Percentiles rank a stretch among this genome's conserved stretches.
Evolutionary conservation across 1,140 invertebrate species (phyloP).

Genomic region (Hycleus cichorii): DNA sequence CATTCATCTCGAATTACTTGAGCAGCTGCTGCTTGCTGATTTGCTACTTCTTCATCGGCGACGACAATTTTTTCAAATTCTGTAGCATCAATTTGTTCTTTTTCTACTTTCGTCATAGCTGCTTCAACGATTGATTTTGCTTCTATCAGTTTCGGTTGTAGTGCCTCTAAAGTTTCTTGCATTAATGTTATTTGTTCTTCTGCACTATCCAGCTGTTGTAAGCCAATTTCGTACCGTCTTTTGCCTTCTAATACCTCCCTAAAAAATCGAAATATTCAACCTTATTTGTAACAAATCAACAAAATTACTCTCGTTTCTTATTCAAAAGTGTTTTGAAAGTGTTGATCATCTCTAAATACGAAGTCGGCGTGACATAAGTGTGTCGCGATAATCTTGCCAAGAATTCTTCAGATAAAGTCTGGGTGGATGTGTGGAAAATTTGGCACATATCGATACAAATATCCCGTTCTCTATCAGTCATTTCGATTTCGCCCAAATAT

Average conservation of each 20-base stretch:
- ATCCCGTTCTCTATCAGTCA: slow-evolving; percentile 59
- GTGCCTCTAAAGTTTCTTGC: slow-evolving; percentile 76
- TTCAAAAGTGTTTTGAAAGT: too few species aligned
- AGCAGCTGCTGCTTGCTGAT: slow-evolving; percentile 77
- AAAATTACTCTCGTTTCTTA: too few species aligned
- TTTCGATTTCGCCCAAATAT: slow-evolving; percentile 70
- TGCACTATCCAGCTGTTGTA: slow-evolving; percentile 82
- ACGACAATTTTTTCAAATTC: slow-evolving; percentile 61
- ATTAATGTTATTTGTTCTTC: slow-evolving; percentile 66
- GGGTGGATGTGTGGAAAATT: slow-evolving; percentile 76
- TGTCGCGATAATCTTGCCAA: slow-evolving; percentile 58
- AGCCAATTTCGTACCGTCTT: slow-evolving; percentile 74
- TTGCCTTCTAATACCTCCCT: slow-evolving; percentile 67
- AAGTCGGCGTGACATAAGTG: slow-evolving; percentile 85
- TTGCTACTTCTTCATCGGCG: slow-evolving; percentile 80
- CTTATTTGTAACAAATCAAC: too few species aligned
- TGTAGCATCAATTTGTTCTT: slow-evolving; percentile 79
- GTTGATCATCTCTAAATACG: slow-evolving; percentile 76
- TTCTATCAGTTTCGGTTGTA: slow-evolving; percentile 68
- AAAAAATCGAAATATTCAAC: slow-evolving; percentile 51
- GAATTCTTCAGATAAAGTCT: slow-evolving; percentile 56
- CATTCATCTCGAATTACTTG: slow-evolving; percentile 80
- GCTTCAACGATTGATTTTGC: slow-evolving; percentile 63
- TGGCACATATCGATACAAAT: slow-evolving; percentile 73
- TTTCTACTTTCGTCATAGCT: slow-evolving; percentile 59